Percentiles rank a stretch among this genome's conserved stretches.
Conservation (phyloP, 2,113 vertebrate genomes). For the Dicrurus megarhynchus region DNA sequence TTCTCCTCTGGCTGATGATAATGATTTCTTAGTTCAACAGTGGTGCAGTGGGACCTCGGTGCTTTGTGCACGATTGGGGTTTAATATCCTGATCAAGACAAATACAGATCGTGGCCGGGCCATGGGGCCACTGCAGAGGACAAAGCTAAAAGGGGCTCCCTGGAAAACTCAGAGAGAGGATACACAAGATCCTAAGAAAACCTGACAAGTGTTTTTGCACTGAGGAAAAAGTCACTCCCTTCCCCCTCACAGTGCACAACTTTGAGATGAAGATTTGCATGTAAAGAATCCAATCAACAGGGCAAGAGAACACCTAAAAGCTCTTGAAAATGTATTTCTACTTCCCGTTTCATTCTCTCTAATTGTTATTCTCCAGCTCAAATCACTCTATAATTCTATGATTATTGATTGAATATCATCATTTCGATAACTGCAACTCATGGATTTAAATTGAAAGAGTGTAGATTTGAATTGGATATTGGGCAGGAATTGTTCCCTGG, state of each 20-base stretch:
- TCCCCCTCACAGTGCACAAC: neutral
- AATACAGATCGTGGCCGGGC: constrained; percentile 36
- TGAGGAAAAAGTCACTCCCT: neutral
- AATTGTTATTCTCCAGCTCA: neutral
- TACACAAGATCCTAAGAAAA: neutral
- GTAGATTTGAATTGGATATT: neutral
- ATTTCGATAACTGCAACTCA: neutral
- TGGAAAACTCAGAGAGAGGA: neutral
- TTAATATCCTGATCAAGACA: constrained; percentile 68
- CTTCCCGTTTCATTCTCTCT: neutral
- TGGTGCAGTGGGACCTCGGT: constrained; percentile 56
- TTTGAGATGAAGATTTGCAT: neutral
- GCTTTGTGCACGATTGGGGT: constrained; percentile 53
- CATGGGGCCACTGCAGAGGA: neutral
- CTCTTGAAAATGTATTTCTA: neutral
- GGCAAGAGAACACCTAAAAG: neutral
- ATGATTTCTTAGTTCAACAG: constrained; percentile 73
- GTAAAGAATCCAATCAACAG: neutral
- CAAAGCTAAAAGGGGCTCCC: neutral
- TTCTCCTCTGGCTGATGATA: constrained; percentile 69
- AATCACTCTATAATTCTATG: neutral
- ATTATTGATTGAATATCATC: neutral
- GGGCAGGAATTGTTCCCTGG: neutral
- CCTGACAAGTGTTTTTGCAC: neutral
- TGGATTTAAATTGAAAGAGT: neutral